Conservation (phyloP, 2,888 invertebrate genomes). For the Eupithecia insigniata region DNA sequence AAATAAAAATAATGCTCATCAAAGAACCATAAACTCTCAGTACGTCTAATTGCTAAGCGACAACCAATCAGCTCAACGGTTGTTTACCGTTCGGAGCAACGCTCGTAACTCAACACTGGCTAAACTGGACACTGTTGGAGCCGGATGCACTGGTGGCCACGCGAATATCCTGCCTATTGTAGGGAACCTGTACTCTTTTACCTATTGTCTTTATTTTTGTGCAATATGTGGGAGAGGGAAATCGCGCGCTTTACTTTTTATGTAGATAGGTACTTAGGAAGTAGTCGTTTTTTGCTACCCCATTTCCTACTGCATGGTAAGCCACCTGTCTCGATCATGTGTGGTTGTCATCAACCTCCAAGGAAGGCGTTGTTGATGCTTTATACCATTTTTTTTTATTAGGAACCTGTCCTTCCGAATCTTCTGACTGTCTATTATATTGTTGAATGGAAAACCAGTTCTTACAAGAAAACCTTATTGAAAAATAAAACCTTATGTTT, state of each 20-base stretch:
- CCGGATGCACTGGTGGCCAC: slow-evolving; percentile 53
- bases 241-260: background rate
- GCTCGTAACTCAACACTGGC: slow-evolving; percentile 47
- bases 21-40: background rate
- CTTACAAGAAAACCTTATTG: background rate
- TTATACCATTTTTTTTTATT: background rate
- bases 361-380: background rate
- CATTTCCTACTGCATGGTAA: background rate
- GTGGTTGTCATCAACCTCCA: background rate
- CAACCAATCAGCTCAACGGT: slow-evolving; percentile 23
- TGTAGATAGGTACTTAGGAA: too few relatives aligned
- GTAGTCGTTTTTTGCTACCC: too few relatives aligned
- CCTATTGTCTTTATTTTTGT: slow-evolving; percentile 19
- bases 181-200: slow-evolving; percentile 47
- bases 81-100: slow-evolving; percentile 46
- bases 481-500: background rate
- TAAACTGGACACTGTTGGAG: slow-evolving; percentile 42
- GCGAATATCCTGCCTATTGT: slow-evolving; percentile 57
- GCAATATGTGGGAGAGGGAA: slow-evolving; percentile 1
- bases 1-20: background rate
- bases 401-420: background rate
- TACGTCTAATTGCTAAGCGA: slow-evolving; percentile 10
- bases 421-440: too few relatives aligned
- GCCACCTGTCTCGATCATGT: background rate
- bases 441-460: background rate